Conservation (phyloP, 1,140 invertebrate genomes). For the Octopus sinensis region DNA sequence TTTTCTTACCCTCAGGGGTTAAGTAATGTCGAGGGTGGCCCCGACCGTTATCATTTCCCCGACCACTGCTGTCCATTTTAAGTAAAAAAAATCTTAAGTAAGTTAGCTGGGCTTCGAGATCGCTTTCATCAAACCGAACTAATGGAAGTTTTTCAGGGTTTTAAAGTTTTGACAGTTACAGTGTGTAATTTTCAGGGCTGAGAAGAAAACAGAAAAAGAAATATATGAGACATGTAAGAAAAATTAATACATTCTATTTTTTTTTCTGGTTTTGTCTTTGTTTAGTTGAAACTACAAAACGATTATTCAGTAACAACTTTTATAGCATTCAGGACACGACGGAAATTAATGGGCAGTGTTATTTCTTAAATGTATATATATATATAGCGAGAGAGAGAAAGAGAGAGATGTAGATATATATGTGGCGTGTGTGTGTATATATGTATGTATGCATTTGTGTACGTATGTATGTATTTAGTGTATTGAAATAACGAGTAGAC, state of each 20-base stretch:
- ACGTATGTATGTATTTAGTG: not conserved
- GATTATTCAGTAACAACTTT: no score
- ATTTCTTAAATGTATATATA: no score
- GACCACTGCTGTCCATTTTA: slow-evolving; percentile 13
- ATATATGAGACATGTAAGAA: not conserved
- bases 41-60: slow-evolving; percentile 1
- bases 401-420: no score
- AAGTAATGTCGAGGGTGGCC: not conserved
- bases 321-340: no score
- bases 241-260: not conserved
- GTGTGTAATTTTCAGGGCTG: not conserved
- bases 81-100: not conserved
- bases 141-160: not conserved
- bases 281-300: no score
- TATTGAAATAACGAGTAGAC: not conserved
- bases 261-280: no score
- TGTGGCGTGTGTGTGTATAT: no score
- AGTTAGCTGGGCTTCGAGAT: not conserved
- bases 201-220: not conserved
- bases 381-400: no score
- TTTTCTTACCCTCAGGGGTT: slow-evolving; percentile 10
- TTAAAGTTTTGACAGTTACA: not conserved
- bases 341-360: no score
- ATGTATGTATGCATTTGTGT: no score
- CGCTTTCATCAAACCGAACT: not conserved